These are phyloP conservation scores for Chelonus formosanus DNA, from an alignment of 2,888 invertebrate genomes.

Conservation along the genomic window DNA sequence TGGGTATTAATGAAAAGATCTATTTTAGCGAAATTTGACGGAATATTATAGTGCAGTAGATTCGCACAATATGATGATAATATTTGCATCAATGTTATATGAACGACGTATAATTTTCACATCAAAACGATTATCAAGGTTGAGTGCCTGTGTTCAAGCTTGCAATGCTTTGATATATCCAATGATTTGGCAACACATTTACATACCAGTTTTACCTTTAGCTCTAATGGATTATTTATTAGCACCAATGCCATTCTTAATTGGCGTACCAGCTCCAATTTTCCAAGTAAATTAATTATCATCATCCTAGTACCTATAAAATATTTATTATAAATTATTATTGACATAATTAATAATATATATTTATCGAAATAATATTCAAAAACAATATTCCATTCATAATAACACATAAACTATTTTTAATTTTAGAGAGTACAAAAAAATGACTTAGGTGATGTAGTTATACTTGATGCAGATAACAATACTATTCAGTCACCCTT, in stretches of 20 bases:
- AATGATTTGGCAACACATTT: slow-evolving; percentile 99
- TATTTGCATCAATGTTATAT: slow-evolving; percentile 94
- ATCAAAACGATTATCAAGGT: slow-evolving; percentile 85
- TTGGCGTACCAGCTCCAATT: slow-evolving; percentile 90
- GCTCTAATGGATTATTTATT: slow-evolving; percentile 88
- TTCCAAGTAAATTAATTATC: slow-evolving; percentile 72
- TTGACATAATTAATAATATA: neutral
- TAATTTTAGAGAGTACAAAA: slow-evolving; percentile 75
- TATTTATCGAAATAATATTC: no score
- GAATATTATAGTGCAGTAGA: slow-evolving; percentile 99
- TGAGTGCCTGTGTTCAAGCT: slow-evolving; percentile 94
- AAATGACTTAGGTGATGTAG: slow-evolving; percentile 92
- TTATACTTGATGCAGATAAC: slow-evolving; percentile 91
- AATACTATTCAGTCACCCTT: slow-evolving; percentile 88
- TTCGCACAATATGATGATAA: slow-evolving; percentile 90
- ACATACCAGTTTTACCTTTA: slow-evolving; percentile 92
- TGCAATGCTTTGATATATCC: slow-evolving; percentile 95
- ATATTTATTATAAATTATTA: neutral
- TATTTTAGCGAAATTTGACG: slow-evolving; percentile 89
- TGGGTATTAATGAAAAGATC: slow-evolving; percentile 39
- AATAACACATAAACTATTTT: neutral
- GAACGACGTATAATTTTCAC: slow-evolving; percentile 94
- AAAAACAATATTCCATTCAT: neutral
- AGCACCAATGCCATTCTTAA: slow-evolving; percentile 98
- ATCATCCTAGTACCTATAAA: slow-evolving; percentile 8